These are phyloP conservation scores for Hyperopisus bebe DNA, from an alignment of 2,113 vertebrate genomes.

Conservation along the genomic window DNA sequence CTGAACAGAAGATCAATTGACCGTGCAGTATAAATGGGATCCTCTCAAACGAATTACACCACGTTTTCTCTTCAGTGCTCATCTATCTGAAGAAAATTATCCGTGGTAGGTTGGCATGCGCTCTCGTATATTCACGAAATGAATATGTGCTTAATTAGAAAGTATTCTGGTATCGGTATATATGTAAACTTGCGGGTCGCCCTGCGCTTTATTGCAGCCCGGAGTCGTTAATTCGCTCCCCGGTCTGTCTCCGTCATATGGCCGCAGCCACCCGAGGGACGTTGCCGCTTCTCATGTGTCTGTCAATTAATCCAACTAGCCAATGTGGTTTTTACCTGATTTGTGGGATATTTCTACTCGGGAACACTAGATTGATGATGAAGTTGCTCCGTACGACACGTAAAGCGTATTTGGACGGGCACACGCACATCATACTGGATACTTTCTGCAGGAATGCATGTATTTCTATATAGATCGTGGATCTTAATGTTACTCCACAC, in stretches of 20 bases:
- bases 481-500: conserved; percentile 35
- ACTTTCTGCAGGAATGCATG: conserved; percentile 37
- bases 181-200: too few relatives aligned
- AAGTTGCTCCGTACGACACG: not conserved
- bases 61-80: conserved; percentile 32
- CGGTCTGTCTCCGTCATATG: not conserved
- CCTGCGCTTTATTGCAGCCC: not conserved
- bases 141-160: not conserved
- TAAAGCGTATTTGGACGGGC: conserved; percentile 16
- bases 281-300: not conserved
- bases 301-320: not conserved
- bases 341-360: not conserved
- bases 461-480: conserved; percentile 45
- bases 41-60: conserved; percentile 51
- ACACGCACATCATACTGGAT: conserved; percentile 13
- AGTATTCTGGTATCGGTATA: not conserved
- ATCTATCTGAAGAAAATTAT: conserved; percentile 8
- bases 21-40: conserved; percentile 46
- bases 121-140: not conserved
- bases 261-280: not conserved
- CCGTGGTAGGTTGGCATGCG: conserved; percentile 54
- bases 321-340: not conserved
- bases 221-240: not conserved
- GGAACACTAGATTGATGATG: not conserved
- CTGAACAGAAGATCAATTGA: conserved; percentile 20